Percentiles rank a stretch among this genome's conserved stretches.
phyloP scores from a whole-genome alignment of 2,888 invertebrate genomes.

The Ophion costatus region DNA sequence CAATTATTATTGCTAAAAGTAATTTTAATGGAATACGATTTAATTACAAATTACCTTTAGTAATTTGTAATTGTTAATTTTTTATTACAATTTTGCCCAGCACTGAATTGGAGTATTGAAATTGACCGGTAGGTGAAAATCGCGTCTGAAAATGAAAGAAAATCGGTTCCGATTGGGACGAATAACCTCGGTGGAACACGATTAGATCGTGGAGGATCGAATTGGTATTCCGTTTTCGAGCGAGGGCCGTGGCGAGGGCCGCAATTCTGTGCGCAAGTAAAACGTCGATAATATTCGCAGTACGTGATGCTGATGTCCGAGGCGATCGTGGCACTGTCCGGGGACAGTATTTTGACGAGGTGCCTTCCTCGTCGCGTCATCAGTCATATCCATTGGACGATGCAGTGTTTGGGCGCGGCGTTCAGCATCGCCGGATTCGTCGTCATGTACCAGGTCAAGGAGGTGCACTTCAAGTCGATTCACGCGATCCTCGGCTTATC shows the following conservation, averaged over 20 bases:
- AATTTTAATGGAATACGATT: no score
- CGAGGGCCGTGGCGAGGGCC: background rate
- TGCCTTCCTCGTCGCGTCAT: constrained; percentile 71
- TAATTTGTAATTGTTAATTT: no score
- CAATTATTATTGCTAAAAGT: no score
- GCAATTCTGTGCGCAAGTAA: background rate
- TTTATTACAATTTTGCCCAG: no score
- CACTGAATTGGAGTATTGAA: background rate
- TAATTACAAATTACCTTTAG: no score
- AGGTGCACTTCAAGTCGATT: constrained; percentile 73
- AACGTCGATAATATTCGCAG: constrained; percentile 69
- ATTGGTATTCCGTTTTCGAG: background rate
- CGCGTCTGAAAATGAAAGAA: background rate
- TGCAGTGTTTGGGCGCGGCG: constrained; percentile 84
- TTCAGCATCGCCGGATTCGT: constrained; percentile 85
- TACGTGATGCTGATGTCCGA: constrained; percentile 80
- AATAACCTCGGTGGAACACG: background rate
- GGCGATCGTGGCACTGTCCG: constrained; percentile 74
- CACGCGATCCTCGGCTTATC: constrained; percentile 81
- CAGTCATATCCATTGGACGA: constrained; percentile 84
- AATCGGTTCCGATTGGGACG: background rate
- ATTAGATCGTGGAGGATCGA: background rate
- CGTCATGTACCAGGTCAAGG: constrained; percentile 80
- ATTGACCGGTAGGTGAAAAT: background rate
- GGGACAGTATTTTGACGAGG: constrained; percentile 73